Conservation (phyloP, 1,140 invertebrate genomes). For the Brachionus plicatilis region DNA sequence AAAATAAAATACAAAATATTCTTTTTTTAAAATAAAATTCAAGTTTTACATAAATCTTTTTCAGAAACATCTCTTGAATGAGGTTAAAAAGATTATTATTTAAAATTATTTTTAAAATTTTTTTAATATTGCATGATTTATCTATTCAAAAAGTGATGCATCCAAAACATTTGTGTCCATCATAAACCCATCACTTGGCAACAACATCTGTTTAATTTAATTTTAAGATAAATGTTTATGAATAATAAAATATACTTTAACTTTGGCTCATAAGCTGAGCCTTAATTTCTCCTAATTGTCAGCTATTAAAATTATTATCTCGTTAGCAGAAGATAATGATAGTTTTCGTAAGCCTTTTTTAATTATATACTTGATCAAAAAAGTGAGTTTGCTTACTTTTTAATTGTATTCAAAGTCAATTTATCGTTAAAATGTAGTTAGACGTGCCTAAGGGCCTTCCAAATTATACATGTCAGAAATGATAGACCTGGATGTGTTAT, state of each 20-base stretch:
- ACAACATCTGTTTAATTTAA: constrained; percentile 32
- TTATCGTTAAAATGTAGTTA: neutral
- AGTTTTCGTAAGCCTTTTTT: neutral
- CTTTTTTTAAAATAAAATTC: too few relatives aligned
- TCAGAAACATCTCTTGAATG: too few relatives aligned
- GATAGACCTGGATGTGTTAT: neutral
- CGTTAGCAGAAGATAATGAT: neutral
- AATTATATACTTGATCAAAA: neutral
- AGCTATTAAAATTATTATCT: constrained; percentile 38
- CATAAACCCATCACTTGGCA: neutral
- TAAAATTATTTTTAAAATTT: neutral
- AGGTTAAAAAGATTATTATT: neutral
- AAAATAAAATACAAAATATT: too few relatives aligned
- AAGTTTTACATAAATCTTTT: too few relatives aligned
- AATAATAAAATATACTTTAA: neutral
- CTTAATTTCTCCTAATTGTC: neutral
- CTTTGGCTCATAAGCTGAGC: neutral
- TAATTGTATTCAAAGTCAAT: constrained; percentile 28
- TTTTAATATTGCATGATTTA: neutral
- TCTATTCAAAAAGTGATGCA: neutral
- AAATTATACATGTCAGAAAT: neutral
- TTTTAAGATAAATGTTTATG: neutral
- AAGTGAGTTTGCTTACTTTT: neutral
- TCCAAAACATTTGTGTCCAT: neutral
- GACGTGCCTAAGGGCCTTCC: neutral